Conservation (phyloP, 1,140 invertebrate genomes). For the Drosophila orosa region DNA sequence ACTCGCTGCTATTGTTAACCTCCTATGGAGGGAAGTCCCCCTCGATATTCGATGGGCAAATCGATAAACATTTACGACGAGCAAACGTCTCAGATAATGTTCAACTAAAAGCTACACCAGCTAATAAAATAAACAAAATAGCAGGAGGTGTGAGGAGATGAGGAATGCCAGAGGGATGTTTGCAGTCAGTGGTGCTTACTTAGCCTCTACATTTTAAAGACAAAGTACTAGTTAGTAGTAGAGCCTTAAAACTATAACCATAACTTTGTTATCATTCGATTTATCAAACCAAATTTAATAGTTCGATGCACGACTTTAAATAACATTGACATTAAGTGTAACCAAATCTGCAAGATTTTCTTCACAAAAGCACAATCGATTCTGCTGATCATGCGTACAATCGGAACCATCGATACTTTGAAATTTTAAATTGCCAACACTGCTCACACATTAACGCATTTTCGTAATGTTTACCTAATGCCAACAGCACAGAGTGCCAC, state of each 20-base stretch:
- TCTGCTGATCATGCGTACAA: not conserved
- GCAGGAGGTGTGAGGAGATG: not conserved
- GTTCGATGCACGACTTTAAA: no score
- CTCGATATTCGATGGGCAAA: constrained; percentile 35
- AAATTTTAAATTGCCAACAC: constrained; percentile 2
- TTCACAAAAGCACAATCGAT: not conserved
- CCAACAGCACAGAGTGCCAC: not conserved
- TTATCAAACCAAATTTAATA: no score
- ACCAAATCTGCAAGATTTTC: not conserved
- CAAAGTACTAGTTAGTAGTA: no score
- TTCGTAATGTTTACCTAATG: constrained; percentile 45
- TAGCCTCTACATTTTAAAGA: not conserved
- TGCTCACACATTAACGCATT: constrained; percentile 23
- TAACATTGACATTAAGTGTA: no score
- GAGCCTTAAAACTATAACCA: no score
- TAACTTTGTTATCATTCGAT: no score
- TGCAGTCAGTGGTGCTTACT: not conserved
- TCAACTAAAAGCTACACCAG: constrained; percentile 64
- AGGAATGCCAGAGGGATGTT: not conserved
- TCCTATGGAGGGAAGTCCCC: constrained; percentile 32
- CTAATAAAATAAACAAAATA: constrained; percentile 69
- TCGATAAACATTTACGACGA: constrained; percentile 60
- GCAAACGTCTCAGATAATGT: constrained; percentile 49
- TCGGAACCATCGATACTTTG: constrained; percentile 1
- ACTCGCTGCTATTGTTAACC: not conserved